Evolutionary conservation across 2,888 invertebrate species (phyloP), one percentile per base, ranked within the genome.

Genomic region (Brachylomia viminalis): DNA sequence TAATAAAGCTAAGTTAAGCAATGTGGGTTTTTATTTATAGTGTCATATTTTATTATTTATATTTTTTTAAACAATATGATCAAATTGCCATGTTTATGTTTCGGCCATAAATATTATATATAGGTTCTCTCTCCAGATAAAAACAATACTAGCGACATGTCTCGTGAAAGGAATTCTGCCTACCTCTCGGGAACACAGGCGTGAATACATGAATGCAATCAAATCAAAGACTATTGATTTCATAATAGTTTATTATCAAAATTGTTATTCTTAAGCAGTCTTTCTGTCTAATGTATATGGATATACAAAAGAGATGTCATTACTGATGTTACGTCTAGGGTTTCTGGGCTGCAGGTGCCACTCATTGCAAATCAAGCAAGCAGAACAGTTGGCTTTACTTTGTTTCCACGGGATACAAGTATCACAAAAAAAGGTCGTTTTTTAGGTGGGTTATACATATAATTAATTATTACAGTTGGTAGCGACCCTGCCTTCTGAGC

Each of bases 181-280:
- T 27, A 10, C 20, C 47, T 20, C 15, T 27, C 20, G 10, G 20
- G 33, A 27, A 38, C 27, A 47, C 33, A 70, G 42, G n/a, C 5
- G 3, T 33, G 33, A 33, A 49, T 20, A 49, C 49, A 27, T 33
- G 13, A 74, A 38, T 47, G 10, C 1, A 1, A 65, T 42, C 33
- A 58, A 74, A 64, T n/a, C 30, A 85, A 76, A 79, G n/a, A 30
- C 10, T 42, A 33, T 62, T 42, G 64, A 69, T 87, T 88, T 83
- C 77, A 85, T 87, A 88, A 82, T 85, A 84, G 64, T 88, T 88
- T 89, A 87, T 85, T 88, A 85, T 76, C 30, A 85, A 88, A 86
- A 86, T 80, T 82, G 84, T 87, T 87, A 85, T 86, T 88, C 42
- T 82, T 88, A 88, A 88, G 90, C 91, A 91, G 92, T 91, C 91